A percentile compares a stretch with the other conserved stretches of the same genome.
Evolutionary conservation across 2,797 vertebrate genomes (phyloP).

Genomic region (Chelmon rostratus): DNA sequence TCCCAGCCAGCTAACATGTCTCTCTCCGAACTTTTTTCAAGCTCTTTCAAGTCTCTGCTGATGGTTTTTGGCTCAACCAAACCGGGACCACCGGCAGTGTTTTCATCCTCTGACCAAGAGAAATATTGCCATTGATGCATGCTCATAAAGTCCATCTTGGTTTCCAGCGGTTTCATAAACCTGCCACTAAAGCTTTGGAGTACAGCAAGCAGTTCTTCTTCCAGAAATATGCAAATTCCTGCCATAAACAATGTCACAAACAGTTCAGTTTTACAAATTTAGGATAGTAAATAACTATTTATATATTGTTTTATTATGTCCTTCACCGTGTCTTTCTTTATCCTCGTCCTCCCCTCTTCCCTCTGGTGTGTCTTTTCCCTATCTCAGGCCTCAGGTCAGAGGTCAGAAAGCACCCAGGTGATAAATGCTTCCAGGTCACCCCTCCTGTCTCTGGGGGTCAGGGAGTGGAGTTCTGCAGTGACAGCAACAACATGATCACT

Average conservation of each 20-base stretch:
- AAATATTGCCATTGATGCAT: slow-evolving; percentile 45
- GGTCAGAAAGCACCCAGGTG: slow-evolving; percentile 74
- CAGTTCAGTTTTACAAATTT: background rate
- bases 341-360: background rate
- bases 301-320: slow-evolving; percentile 7
- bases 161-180: slow-evolving; percentile 37
- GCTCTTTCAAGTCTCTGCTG: slow-evolving; percentile 47
- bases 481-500: slow-evolving; percentile 76
- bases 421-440: slow-evolving; percentile 83
- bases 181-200: background rate
- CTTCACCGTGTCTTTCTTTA: slow-evolving; percentile 10
- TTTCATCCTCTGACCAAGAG: slow-evolving; percentile 53
- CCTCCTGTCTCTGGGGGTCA: slow-evolving; percentile 69
- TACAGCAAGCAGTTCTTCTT: background rate
- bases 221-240: background rate
- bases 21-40: slow-evolving; percentile 27
- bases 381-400: slow-evolving; percentile 55
- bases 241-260: background rate
- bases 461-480: slow-evolving; percentile 60
- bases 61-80: slow-evolving; percentile 41
- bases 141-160: background rate
- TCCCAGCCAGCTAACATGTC: slow-evolving; percentile 43
- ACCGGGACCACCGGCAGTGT: slow-evolving; percentile 23
- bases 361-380: slow-evolving; percentile 30
- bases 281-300: slow-evolving; percentile 10